A percentile compares a stretch with the other conserved stretches of the same genome.
These are phyloP conservation scores for Cheilosia scutellata DNA, from an alignment of 2,888 invertebrate species.

Conservation along the genomic window DNA sequence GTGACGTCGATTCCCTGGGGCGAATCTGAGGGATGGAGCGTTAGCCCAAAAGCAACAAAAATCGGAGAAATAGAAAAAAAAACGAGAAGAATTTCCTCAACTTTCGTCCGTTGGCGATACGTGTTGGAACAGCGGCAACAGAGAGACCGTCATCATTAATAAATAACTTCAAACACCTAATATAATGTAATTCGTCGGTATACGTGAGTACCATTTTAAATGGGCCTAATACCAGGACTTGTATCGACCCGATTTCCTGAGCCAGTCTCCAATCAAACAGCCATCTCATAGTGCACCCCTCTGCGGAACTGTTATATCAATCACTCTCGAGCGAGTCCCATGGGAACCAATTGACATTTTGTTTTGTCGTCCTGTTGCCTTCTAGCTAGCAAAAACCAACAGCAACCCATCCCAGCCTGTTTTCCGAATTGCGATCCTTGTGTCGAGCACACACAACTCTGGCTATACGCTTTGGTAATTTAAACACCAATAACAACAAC, in stretches of 20 bases:
- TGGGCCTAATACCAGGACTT: constrained; percentile 18
- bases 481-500: constrained; percentile 41
- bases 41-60: neutral
- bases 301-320: constrained; percentile 50
- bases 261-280: constrained; percentile 46
- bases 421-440: neutral
- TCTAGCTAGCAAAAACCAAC: constrained; percentile 27
- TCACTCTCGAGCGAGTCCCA: constrained; percentile 53
- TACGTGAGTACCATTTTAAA: constrained; percentile 60
- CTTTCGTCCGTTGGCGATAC: neutral
- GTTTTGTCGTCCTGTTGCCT: constrained; percentile 46
- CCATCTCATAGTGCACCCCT: constrained; percentile 18
- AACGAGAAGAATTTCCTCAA: constrained; percentile 11
- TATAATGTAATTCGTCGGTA: constrained; percentile 50
- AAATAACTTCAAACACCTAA: constrained; percentile 67
- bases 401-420: neutral
- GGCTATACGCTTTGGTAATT: constrained; percentile 16
- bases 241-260: constrained; percentile 49
- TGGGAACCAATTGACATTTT: constrained; percentile 62
- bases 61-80: neutral
- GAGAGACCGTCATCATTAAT: constrained; percentile 62
- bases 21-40: neutral
- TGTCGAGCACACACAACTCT: neutral
- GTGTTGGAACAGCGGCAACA: constrained; percentile 18
- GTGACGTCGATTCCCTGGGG: constrained; percentile 26